Base-by-base conservation (phyloP, 2,113 vertebrate species). In the Oncorhynchus kisutch region DNA sequence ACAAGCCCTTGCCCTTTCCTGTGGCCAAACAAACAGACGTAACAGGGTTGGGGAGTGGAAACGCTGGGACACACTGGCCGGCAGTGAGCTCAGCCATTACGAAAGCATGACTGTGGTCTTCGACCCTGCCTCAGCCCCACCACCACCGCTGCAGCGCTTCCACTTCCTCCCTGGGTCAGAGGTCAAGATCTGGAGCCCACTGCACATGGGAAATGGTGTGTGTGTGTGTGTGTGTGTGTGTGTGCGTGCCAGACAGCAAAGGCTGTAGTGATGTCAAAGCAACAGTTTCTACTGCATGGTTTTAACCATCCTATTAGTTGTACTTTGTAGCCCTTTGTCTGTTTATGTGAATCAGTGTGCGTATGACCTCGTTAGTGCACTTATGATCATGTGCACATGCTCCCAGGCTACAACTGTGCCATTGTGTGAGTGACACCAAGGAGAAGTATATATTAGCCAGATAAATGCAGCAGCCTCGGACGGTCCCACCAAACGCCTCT, bases 21-120 rank as follows among this genome's bases (percentile, higher is more conserved):
- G 91, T 88, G 67, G 86, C 87, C 88, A 89, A 89, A 92, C 90
- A 92, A 93, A 92, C 90, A 89, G 75, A 81, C 83, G 80, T 82
- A 81, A 90, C 82, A 74, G 76, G 83, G 72, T 66, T 25, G 13
- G 75, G 80, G 72, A 81, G 69, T 68, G 62, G 85, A 86, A 87
- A 86, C 85, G 86, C 68, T 16, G 14, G 24, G 48, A 74, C 69
- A 59, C 27, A 34, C 31, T 70, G 29, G 24, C 54, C 11, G 1
- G 29, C 13, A 24, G 29, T 34, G n/a, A 27, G 74, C 51, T 54
- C 51, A 18, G 51, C 51, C 59, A 22, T 92, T 93, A 90, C 75
- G 27, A 90, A 92, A 92, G 87, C 83, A 60, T 85, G 82, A 84
- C 76, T 82, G 59, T 82, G 71, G 69, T 29, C 64, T 60, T 65